A percentile compares a stretch with the other conserved stretches of the same genome.
Conservation (phyloP, 2,797 vertebrate species). For the Fundulus diaphanus region DNA sequence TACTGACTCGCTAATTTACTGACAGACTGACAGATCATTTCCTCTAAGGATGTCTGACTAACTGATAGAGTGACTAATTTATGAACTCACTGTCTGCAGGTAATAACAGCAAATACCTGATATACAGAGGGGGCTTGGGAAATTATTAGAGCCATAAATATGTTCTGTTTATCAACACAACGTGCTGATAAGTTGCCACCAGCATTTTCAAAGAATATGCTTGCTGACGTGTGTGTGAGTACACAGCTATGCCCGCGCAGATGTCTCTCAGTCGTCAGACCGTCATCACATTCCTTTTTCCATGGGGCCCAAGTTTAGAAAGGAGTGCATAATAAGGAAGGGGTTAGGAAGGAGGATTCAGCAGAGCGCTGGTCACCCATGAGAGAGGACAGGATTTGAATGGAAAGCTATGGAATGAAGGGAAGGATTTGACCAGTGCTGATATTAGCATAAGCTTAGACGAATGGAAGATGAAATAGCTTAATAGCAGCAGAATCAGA, state of each 20-base stretch:
- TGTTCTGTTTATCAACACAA: slow-evolving; percentile 43
- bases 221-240: neutral
- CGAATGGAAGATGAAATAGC: slow-evolving; percentile 17
- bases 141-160: slow-evolving; percentile 5
- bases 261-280: slow-evolving; percentile 30
- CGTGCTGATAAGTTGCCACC: slow-evolving; percentile 42
- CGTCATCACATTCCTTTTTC: slow-evolving; percentile 36
- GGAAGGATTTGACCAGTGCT: neutral
- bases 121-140: neutral
- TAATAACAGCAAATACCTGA: slow-evolving; percentile 41
- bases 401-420: slow-evolving; percentile 8
- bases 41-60: slow-evolving; percentile 54
- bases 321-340: slow-evolving; percentile 17
- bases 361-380: slow-evolving; percentile 6
- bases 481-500: slow-evolving; percentile 35
- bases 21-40: slow-evolving; percentile 56
- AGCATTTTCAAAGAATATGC: slow-evolving; percentile 44
- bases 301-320: slow-evolving; percentile 6
- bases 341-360: slow-evolving; percentile 10
- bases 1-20: slow-evolving; percentile 60
- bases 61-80: slow-evolving; percentile 59
- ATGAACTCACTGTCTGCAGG: slow-evolving; percentile 45
- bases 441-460: slow-evolving; percentile 2
- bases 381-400: slow-evolving; percentile 12
- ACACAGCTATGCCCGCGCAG: slow-evolving; percentile 15